phyloP scores from a whole-genome alignment of 2,797 vertebrate genomes.

The Enteromius afrohamiltoni region DNA sequence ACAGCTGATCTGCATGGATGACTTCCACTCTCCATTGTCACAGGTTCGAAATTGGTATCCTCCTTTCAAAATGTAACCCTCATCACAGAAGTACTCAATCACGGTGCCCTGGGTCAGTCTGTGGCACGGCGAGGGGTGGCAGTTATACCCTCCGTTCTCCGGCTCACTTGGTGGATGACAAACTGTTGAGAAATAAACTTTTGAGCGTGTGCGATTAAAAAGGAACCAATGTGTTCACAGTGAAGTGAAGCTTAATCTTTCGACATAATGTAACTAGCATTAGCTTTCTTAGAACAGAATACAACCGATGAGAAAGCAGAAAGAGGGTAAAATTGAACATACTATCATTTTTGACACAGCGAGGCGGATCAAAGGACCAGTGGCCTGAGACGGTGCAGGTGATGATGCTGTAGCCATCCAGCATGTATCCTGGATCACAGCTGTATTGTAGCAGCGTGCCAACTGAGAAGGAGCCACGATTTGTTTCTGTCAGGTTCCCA shows the following conservation, averaged over 20 bases:
- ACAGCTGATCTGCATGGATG: constrained; percentile 95
- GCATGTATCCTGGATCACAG: constrained; percentile 75
- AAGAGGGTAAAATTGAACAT: neutral
- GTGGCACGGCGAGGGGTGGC: constrained; percentile 92
- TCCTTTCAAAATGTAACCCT: constrained; percentile 93
- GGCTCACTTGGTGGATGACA: constrained; percentile 91
- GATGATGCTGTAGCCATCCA: constrained; percentile 72
- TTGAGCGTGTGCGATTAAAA: neutral
- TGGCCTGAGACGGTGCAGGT: constrained; percentile 71
- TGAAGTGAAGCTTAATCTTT: neutral
- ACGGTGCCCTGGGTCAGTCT: constrained; percentile 88
- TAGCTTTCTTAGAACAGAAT: neutral
- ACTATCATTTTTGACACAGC: constrained; percentile 74
- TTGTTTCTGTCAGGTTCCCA: constrained; percentile 79
- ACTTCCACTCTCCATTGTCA: constrained; percentile 93
- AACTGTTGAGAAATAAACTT: constrained; percentile 69
- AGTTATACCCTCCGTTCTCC: constrained; percentile 95
- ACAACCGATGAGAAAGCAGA: neutral
- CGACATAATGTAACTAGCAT: neutral
- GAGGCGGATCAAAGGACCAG: constrained; percentile 75
- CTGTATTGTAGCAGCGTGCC: constrained; percentile 76
- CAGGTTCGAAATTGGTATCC: constrained; percentile 97
- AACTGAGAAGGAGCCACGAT: constrained; percentile 74
- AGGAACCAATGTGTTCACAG: neutral
- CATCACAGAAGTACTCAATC: constrained; percentile 95